Percentiles rank a stretch among this genome's conserved stretches.
phyloP scores from a whole-genome alignment of 2,888 invertebrate species.

The Pseudolycoriella hygida region DNA sequence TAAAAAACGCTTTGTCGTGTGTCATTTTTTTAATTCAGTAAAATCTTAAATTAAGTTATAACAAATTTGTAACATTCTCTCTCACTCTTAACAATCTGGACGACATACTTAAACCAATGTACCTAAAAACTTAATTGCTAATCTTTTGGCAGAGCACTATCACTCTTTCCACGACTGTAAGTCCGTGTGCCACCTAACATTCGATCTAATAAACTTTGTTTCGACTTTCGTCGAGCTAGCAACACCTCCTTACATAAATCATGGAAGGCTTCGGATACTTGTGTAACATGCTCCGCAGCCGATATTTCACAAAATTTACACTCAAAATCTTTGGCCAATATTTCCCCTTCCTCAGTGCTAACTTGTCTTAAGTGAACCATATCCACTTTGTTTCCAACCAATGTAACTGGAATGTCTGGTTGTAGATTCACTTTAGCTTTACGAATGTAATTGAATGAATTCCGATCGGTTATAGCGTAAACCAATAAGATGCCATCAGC shows the following conservation, averaged over 20 bases:
- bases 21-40: too few species aligned
- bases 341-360: constrained; percentile 73
- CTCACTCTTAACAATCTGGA: too few species aligned
- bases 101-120: too few species aligned
- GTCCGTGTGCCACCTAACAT: constrained; percentile 64
- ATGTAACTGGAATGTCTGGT: constrained; percentile 58
- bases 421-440: constrained; percentile 50
- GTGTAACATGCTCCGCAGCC: constrained; percentile 72
- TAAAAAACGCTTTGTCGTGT: too few species aligned
- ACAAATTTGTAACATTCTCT: too few species aligned
- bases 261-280: constrained; percentile 69
- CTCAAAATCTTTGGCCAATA: constrained; percentile 73
- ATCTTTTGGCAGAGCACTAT: constrained; percentile 73
- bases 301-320: constrained; percentile 77
- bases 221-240: constrained; percentile 59
- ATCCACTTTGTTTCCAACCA: constrained; percentile 82
- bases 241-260: constrained; percentile 72
- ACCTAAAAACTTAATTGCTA: constrained; percentile 29
- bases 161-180: constrained; percentile 75
- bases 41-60: too few species aligned
- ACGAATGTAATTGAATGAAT: constrained; percentile 68
- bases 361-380: constrained; percentile 83
- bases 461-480: constrained; percentile 77
- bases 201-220: constrained; percentile 65
- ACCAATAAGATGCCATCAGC: constrained; percentile 78